Base-by-base conservation (phyloP, 2,113 vertebrate species). In the Noturus placidus region DNA sequence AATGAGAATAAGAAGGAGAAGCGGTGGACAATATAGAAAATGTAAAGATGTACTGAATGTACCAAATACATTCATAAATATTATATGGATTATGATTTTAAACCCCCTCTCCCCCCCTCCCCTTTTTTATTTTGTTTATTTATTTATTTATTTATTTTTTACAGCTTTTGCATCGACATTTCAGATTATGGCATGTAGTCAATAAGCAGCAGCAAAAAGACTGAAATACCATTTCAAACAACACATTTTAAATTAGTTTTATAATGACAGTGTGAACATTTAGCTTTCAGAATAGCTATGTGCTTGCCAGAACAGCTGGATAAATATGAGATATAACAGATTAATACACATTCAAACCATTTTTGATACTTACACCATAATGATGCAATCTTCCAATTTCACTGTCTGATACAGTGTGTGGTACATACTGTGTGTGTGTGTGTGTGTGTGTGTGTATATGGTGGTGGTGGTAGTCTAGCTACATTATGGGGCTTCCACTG, bases 251-350 rank as follows among this genome's bases (percentile, higher is more conserved):
- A 85, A 87, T 69, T 46, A 70, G 22, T 80, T 61, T 88, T 78
- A 72, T 59, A 85, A 76, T 72, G 67, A 81, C 67, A 52, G 38
- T 52, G 81, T 81, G 20, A 72, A 82, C 42, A 83, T 69, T 82
- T 65, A 77, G 72, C 69, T 65, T 81, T 59, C 59, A 30, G 30
- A 88, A 86, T 50, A 80, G 77, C 33, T 85, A 27, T 88, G 84
- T 88, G 72, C 80, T 81, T 74, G 14, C 77, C 69, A 84, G 56
- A 46, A 90, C 80, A 89, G 69, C 87, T 56, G 83, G 65, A 80
- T 83, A 90, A 88, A 88, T 88, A 76, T 82, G 33, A 82, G 38
- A 74, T 83, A 87, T 33, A 54, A 87, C 46, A 83, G 42, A 61
- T 19, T n/a, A 65, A 83, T 67, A 84, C 10, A 87, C 67, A 82